These are phyloP conservation scores for Crocidura indochinensis DNA, from an alignment of 2,797 vertebrate species.

Conservation along the genomic window DNA sequence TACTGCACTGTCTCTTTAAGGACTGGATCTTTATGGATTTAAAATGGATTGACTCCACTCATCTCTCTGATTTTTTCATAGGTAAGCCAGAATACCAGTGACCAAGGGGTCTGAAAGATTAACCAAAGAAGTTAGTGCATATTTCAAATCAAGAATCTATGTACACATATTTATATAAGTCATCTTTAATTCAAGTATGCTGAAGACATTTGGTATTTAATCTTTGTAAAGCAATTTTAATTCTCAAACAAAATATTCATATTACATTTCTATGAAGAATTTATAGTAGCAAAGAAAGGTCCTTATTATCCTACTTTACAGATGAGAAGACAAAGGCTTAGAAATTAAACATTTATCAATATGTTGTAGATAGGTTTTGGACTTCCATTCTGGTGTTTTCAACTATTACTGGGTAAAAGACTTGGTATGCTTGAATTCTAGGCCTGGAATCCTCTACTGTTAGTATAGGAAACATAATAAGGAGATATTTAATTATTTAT, in stretches of 20 bases:
- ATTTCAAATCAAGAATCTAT: slow-evolving; percentile 79
- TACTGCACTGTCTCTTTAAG: slow-evolving; percentile 76
- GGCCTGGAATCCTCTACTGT: not conserved
- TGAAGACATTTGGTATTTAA: slow-evolving; percentile 48
- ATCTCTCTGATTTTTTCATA: slow-evolving; percentile 93
- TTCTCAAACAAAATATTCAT: slow-evolving; percentile 58
- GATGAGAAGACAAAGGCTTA: slow-evolving; percentile 31
- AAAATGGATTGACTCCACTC: slow-evolving; percentile 92
- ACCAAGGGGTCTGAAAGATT: slow-evolving; percentile 93
- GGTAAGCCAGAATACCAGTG: slow-evolving; percentile 93
- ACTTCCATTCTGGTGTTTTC: not conserved
- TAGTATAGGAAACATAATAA: not conserved
- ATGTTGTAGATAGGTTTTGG: not conserved
- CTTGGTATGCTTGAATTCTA: not conserved
- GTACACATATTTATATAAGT: slow-evolving; percentile 69
- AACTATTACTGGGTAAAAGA: not conserved
- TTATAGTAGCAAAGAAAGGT: slow-evolving; percentile 36
- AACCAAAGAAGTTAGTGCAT: slow-evolving; percentile 85
- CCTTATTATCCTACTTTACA: not conserved
- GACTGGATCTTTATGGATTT: slow-evolving; percentile 73
- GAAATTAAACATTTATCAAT: not conserved
- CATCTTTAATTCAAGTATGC: slow-evolving; percentile 59
- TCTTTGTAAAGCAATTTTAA: slow-evolving; percentile 40
- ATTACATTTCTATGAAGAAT: slow-evolving; percentile 25
- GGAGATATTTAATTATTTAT: not conserved